phyloP scores from a whole-genome alignment of 2,888 invertebrate species.

The Cenopis cana region DNA sequence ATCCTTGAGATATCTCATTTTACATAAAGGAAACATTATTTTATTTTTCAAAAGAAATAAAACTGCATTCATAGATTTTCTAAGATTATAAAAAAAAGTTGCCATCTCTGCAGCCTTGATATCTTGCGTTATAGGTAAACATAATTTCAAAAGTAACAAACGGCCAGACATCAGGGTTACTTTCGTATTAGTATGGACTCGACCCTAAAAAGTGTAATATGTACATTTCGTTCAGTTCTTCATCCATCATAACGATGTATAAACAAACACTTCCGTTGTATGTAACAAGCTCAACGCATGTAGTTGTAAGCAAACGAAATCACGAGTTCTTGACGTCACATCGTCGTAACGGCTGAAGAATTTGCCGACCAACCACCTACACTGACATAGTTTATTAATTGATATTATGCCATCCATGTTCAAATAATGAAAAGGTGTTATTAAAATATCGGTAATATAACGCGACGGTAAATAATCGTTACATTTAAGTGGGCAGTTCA shows the following conservation, averaged over 20 bases:
- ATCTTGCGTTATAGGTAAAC: not conserved
- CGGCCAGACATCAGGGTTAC: not conserved
- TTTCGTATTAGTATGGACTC: not conserved
- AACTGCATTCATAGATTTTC: no score
- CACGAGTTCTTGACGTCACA: constrained; percentile 43
- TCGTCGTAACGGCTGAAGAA: constrained; percentile 21
- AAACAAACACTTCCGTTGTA: constrained; percentile 28
- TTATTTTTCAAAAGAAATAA: no score
- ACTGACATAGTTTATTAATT: constrained; percentile 29
- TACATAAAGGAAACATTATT: no score
- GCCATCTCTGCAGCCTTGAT: no score
- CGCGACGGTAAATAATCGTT: constrained; percentile 22
- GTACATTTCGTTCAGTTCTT: constrained; percentile 19
- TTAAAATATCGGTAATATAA: constrained; percentile 17
- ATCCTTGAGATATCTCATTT: no score
- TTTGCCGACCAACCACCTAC: constrained; percentile 1
- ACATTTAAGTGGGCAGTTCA: not conserved
- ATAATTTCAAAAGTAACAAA: not conserved
- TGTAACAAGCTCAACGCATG: constrained; percentile 10
- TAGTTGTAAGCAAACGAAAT: constrained; percentile 31
- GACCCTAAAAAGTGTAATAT: not conserved
- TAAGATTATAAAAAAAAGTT: no score
- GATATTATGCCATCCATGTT: constrained; percentile 15
- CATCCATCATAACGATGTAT: constrained; percentile 28
- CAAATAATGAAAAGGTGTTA: constrained; percentile 29